A percentile compares a stretch with the other conserved stretches of the same genome.
These are phyloP conservation scores for Furcifer pardalis DNA, from an alignment of 2,797 vertebrate species.

Conservation along the genomic window DNA sequence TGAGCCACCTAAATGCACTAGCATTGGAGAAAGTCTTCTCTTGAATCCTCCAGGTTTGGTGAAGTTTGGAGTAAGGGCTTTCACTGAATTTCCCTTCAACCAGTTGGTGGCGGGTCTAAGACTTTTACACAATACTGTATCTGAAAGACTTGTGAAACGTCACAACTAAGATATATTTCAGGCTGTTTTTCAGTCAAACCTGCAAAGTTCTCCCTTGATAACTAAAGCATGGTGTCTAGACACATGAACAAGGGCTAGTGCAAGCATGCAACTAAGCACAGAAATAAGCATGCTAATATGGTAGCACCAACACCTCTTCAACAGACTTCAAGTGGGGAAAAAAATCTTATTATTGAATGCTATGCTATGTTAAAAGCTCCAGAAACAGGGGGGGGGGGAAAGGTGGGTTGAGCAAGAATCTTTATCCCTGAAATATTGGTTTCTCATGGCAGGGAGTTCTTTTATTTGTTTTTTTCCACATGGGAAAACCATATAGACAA, in stretches of 20 bases:
- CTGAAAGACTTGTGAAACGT: background rate
- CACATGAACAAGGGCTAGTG: background rate
- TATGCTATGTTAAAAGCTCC: background rate
- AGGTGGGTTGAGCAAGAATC: background rate
- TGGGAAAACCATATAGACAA: no score
- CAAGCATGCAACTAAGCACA: background rate
- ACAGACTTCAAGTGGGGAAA: background rate
- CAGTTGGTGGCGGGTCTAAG: no score
- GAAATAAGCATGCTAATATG: background rate
- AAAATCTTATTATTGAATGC: background rate
- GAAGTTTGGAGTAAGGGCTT: no score
- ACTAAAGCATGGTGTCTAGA: background rate
- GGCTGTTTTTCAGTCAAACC: no score
- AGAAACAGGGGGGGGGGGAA: fast-evolving
- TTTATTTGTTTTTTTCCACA: no score
- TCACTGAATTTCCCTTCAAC: no score
- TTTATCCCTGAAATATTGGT: no score
- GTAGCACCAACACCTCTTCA: background rate
- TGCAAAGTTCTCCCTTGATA: background rate
- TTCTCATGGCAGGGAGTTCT: no score
- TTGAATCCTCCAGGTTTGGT: no score
- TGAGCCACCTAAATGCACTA: no score
- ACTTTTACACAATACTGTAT: no score
- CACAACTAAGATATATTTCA: background rate
- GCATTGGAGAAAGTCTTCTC: no score